Evolutionary conservation across 1,140 invertebrate genomes (phyloP), one percentile per base, ranked within the genome.

Genomic region (Bombus soroeensis): DNA sequence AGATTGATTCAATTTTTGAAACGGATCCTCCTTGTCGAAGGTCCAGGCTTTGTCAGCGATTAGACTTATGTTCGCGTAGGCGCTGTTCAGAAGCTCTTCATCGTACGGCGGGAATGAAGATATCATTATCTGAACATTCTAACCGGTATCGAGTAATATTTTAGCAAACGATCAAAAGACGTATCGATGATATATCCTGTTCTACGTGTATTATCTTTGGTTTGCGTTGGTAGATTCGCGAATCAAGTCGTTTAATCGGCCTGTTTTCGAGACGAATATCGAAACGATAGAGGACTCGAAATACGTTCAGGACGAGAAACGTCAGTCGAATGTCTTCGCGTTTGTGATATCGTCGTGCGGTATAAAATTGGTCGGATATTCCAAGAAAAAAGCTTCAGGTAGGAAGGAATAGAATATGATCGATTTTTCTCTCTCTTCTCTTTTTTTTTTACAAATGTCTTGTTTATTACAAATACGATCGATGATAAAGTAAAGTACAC

Each of bases 61-160:
- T 83, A 95, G 86, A 81, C 90, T 92, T 64, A 95, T 92, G 86
- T 95, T 95, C 66, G 93, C 93, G 43, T 93, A 94, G 32, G 94
- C 93, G 90, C 90, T 92, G 71, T 90, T 95, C 64, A 95, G 72
- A 81, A 93, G 90, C 83, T 94, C 94, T 66, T 93, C 94, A 86
- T 93, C 92, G 90, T 92, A 91, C 72, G 93, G 94, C 88, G 92
- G 84, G 88, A 92, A 74, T 85, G 92, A 91, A 82, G 92, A 88
- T 93, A 94, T 93, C 94, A 94, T 94, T 93, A 94, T 94, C 90
- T 87, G 83, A 86, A 89, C 91, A 94, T 94, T 88, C 80, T 93
- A 88, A 89, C 81, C 82, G 73, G 74, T 53, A 53, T 90, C 76
- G 68, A 82, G 70, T 71, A 53, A 41, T 70, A 73, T 77, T 79